These are phyloP conservation scores for Hirtodrosophila duncani DNA, from an alignment of 2,888 invertebrate genomes.

Conservation along the genomic window DNA sequence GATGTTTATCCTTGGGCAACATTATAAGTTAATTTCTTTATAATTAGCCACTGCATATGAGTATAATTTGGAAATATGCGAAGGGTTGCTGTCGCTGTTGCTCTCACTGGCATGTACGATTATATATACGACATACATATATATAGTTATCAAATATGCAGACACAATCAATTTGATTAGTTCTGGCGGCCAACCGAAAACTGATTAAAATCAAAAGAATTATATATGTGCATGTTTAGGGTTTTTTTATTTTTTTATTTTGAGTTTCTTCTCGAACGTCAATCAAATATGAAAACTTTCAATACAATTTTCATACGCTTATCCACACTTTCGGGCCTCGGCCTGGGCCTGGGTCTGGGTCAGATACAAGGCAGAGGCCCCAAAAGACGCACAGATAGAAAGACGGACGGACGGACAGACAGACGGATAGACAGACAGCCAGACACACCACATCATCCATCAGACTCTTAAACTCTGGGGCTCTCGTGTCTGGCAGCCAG, in stretches of 20 bases:
- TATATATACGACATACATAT: background rate
- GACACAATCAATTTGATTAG: slow-evolving; percentile 39
- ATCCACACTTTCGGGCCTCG: slow-evolving; percentile 45
- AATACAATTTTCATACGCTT: slow-evolving; percentile 58
- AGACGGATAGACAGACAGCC: too few species aligned
- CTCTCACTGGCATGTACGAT: too few species aligned
- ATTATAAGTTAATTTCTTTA: slow-evolving; percentile 73
- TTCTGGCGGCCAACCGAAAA: slow-evolving; percentile 30
- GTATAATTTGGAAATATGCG: background rate
- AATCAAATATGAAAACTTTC: slow-evolving; percentile 31
- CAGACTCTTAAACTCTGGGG: slow-evolving; percentile 26
- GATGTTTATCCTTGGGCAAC: slow-evolving; percentile 61
- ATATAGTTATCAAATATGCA: slow-evolving; percentile 43
- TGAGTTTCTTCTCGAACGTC: slow-evolving; percentile 8
- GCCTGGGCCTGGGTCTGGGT: too few species aligned
- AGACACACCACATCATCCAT: slow-evolving; percentile 43
- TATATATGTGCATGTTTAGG: background rate
- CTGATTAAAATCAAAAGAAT: slow-evolving; percentile 12
- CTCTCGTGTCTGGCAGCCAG: slow-evolving; percentile 6
- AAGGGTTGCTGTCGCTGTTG: background rate
- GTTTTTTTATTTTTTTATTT: too few species aligned
- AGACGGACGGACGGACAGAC: too few species aligned
- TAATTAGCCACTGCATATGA: slow-evolving; percentile 45
- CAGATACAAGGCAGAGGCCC: slow-evolving; percentile 20
- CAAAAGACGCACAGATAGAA: slow-evolving; percentile 3